Percentiles rank a stretch among this genome's conserved stretches.
These are phyloP conservation scores for Ammodytes dubius DNA, from an alignment of 2,113 vertebrate species.

Conservation along the genomic window DNA sequence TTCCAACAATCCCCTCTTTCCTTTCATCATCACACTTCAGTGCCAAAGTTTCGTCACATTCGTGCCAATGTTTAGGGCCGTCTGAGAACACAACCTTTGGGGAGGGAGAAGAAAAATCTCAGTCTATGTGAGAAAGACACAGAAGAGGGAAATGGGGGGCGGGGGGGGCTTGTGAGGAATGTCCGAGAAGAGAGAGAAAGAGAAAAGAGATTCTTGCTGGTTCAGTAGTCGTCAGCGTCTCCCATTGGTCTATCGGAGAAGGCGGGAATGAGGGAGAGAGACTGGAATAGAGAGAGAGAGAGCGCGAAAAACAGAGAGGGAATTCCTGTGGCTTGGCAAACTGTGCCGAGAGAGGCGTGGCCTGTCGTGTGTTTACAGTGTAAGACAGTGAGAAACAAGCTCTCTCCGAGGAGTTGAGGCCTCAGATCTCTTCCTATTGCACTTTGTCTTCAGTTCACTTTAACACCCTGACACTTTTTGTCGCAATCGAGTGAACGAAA, in stretches of 20 bases:
- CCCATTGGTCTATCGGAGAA: slow-evolving; percentile 75
- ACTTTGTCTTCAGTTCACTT: slow-evolving; percentile 57
- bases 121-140: slow-evolving; percentile 34
- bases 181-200: slow-evolving; percentile 49
- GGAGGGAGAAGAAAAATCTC: not conserved
- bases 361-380: slow-evolving; percentile 78
- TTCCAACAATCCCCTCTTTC: slow-evolving; percentile 55
- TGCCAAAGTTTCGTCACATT: slow-evolving; percentile 54
- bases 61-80: slow-evolving; percentile 21
- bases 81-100: slow-evolving; percentile 39
- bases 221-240: slow-evolving; percentile 64
- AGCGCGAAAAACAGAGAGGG: slow-evolving; percentile 75
- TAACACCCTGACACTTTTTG: slow-evolving; percentile 34
- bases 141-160: slow-evolving; percentile 8
- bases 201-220: slow-evolving; percentile 63
- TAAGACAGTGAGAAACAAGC: slow-evolving; percentile 78
- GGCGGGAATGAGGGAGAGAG: slow-evolving; percentile 81
- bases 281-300: slow-evolving; percentile 75
- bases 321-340: slow-evolving; percentile 86
- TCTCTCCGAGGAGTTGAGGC: slow-evolving; percentile 70
- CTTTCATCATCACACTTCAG: slow-evolving; percentile 56
- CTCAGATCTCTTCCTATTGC: slow-evolving; percentile 63
- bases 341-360: slow-evolving; percentile 78
- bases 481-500: slow-evolving; percentile 59
- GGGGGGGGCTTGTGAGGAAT: slow-evolving; percentile 56